Conservation (phyloP, 2,888 invertebrate genomes). For the Lobophora halterata region DNA sequence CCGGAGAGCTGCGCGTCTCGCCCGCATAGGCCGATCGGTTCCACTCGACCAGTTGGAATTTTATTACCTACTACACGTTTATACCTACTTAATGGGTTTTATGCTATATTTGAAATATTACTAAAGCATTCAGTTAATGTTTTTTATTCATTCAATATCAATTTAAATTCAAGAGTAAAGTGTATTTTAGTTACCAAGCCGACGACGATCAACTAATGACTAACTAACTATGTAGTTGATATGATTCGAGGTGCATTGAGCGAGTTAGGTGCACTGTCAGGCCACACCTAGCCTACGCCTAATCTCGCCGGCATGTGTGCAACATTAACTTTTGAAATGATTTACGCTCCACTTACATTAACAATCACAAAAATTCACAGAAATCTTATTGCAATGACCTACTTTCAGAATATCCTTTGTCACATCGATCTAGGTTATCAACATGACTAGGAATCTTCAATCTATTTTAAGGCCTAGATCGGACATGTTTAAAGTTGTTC, state of each 20-base stretch:
- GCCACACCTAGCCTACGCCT: conserved; percentile 7
- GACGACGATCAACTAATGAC: no score
- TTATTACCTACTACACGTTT: no score
- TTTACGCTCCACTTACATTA: neutral
- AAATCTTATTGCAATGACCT: no score
- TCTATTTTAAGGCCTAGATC: neutral
- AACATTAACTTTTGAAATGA: conserved; percentile 3
- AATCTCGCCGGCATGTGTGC: conserved; percentile 1
- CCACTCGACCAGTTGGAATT: conserved; percentile 49
- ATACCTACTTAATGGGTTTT: no score
- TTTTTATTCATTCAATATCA: neutral
- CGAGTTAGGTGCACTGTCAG: conserved; percentile 7
- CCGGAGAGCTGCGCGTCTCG: conserved; percentile 25
- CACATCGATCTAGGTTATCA: neutral
- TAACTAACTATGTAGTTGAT: no score
- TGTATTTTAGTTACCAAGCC: neutral
- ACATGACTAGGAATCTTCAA: neutral
- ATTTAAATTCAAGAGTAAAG: neutral
- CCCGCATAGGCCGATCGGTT: conserved; percentile 60
- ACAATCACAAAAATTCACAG: neutral
- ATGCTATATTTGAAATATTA: no score
- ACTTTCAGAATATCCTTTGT: neutral
- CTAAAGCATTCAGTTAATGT: neutral
- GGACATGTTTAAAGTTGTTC: neutral
- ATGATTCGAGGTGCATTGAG: conserved; percentile 3